Base-by-base conservation (phyloP, 2,888 invertebrate genomes). In the Chrysolina americana region DNA sequence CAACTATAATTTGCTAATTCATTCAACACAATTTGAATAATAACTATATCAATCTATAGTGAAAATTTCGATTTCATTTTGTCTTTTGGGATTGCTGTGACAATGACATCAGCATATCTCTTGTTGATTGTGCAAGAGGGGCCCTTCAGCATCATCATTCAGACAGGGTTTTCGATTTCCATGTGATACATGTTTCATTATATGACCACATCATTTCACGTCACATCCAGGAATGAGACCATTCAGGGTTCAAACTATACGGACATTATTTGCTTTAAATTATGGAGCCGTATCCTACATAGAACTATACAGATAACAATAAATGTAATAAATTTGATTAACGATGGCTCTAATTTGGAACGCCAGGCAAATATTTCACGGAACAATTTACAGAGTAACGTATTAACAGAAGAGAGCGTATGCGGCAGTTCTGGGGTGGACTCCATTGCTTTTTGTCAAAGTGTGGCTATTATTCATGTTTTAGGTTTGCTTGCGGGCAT, bases 271-370 rank as follows among this genome's bases (percentile, higher is more conserved):
- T 36, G 59, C n/a, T 59, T 15, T 59, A 59, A 59, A 59, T 59
- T 36, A 59, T 28, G 59, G 59, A n/a, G 59, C 36, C 2, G 59
- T 59, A 59, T 59, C 59, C 59, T 36, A 59, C 59, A 23, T 8
- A 23, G 13, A 59, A 59, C 59, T 59, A 59, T 59, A n/a, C n/a
- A 59, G 59, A 59, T 59, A 59, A 59, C 59, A 59, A 59, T 59
- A 10, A 59, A 59, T 59, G 59, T 59, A 36, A 59, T 59, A 59
- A 59, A 59, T 59, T 59, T 28, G 59, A 59, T 59, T 2, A 59
- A 59, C 36, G 59, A 59, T 59, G 36, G 59, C 36, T 59, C 59
- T 59, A 59, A 59, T 59, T 59, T 59, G 59, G 59, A 36, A 15
- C 28, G 59, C 59, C n/a, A 59, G 53, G 53, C 23, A 53, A 59